phyloP scores from a whole-genome alignment of 1,140 invertebrate genomes.

The Apocrypta bakeri region DNA sequence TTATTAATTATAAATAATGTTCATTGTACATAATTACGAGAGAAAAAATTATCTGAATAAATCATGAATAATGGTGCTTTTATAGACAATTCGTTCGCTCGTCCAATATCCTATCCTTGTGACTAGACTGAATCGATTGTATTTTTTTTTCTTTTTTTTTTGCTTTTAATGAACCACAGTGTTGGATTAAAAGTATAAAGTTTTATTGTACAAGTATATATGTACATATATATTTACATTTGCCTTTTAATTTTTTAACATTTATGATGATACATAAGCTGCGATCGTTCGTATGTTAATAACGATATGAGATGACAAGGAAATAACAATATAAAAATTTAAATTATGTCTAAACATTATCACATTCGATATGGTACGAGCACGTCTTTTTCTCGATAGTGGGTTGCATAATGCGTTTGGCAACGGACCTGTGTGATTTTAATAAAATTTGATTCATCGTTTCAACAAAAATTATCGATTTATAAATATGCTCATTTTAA shows the following conservation, averaged over 20 bases:
- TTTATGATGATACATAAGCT: constrained; percentile 20
- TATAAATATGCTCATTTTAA: not conserved
- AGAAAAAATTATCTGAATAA: constrained; percentile 64
- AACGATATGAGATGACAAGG: not conserved
- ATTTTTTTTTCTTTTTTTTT: too few relatives aligned
- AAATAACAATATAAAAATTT: not conserved
- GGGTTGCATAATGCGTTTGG: not conserved
- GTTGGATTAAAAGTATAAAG: constrained; percentile 16
- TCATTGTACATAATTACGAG: constrained; percentile 65
- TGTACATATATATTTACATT: constrained; percentile 45
- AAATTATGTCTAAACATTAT: constrained; percentile 10
- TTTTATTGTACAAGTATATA: constrained; percentile 45
- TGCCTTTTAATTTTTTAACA: not conserved
- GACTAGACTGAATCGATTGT: not conserved
- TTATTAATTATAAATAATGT: constrained; percentile 63
- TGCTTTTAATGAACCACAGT: not conserved
- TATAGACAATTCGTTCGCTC: constrained; percentile 54
- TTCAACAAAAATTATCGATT: not conserved
- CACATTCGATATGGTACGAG: not conserved
- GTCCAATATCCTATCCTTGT: constrained; percentile 6
- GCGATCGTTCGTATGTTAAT: not conserved
- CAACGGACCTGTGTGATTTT: constrained; percentile 25
- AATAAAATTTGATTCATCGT: not conserved
- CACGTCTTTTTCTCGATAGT: constrained; percentile 4
- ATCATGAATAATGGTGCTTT: constrained; percentile 70